These are phyloP conservation scores for Orchesella flavescens DNA, from an alignment of 2,888 invertebrate genomes.

Conservation along the genomic window DNA sequence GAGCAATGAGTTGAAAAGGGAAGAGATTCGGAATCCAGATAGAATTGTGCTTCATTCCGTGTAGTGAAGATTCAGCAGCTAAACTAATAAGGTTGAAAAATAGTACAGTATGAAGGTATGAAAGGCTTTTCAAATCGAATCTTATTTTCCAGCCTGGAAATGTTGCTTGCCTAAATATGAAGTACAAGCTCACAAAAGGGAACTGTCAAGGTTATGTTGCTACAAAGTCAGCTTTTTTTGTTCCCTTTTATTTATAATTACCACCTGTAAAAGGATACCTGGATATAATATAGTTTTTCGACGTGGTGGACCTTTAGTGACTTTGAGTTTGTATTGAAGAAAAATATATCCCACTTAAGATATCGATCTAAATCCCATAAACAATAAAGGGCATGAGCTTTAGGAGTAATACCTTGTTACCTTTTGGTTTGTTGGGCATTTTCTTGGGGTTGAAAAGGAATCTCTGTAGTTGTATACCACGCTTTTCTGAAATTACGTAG, in stretches of 20 bases:
- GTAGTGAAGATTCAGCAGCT: neutral
- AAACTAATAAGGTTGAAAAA: conserved; percentile 2
- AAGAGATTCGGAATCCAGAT: neutral
- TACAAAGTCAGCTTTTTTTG: conserved; percentile 54
- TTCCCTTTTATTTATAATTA: conserved; percentile 69
- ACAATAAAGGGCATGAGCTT: neutral
- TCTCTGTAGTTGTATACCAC: neutral
- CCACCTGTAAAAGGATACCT: conserved; percentile 69
- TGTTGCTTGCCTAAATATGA: conserved; percentile 10
- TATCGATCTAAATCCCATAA: conserved; percentile 18
- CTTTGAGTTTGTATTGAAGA: neutral
- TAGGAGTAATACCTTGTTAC: neutral
- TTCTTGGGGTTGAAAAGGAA: neutral
- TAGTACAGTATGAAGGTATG: neutral
- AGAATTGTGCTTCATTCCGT: neutral
- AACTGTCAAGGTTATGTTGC: conserved; percentile 67
- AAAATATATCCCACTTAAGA: conserved; percentile 28
- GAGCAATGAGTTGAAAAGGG: neutral
- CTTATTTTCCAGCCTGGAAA: too few relatives aligned
- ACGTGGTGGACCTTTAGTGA: conserved; percentile 2
- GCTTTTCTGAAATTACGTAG: neutral
- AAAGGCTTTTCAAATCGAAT: conserved; percentile 10
- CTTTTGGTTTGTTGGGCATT: neutral
- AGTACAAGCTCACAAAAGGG: conserved; percentile 37
- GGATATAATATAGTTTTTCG: neutral